These are phyloP conservation scores for Perognathus longimembris DNA, from an alignment of 2,113 vertebrate genomes.

Conservation along the genomic window DNA sequence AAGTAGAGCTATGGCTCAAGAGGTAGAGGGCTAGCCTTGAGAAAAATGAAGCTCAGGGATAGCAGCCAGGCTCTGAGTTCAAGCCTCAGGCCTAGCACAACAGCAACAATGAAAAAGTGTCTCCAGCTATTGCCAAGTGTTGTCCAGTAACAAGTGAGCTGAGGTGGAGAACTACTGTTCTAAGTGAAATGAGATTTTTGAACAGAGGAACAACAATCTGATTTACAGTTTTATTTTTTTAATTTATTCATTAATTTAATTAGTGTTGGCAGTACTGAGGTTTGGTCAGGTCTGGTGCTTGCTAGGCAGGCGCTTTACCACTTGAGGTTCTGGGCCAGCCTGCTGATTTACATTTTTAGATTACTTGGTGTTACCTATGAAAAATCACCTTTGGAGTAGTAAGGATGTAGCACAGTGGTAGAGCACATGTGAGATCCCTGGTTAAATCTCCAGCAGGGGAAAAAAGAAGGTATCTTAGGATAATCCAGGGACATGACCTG, in stretches of 20 bases:
- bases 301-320: no score
- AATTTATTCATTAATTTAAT: no score
- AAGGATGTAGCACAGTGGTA: neutral
- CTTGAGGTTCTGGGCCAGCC: no score
- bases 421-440: neutral
- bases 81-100: no score
- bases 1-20: no score
- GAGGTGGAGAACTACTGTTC: neutral
- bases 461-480: neutral
- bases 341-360: no score
- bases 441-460: neutral
- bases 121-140: neutral
- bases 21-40: no score
- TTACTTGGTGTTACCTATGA: neutral
- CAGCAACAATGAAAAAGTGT: neutral
- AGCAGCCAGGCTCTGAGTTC: no score
- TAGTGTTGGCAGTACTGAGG: no score
- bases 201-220: neutral
- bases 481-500: neutral
- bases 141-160: neutral
- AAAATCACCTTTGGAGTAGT: neutral
- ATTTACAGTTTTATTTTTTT: neutral
- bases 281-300: no score
- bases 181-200: slow-evolving; percentile 14
- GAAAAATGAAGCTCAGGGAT: no score